These are phyloP conservation scores for Lepidostoma basale DNA, from an alignment of 1,140 invertebrate species.

Conservation along the genomic window DNA sequence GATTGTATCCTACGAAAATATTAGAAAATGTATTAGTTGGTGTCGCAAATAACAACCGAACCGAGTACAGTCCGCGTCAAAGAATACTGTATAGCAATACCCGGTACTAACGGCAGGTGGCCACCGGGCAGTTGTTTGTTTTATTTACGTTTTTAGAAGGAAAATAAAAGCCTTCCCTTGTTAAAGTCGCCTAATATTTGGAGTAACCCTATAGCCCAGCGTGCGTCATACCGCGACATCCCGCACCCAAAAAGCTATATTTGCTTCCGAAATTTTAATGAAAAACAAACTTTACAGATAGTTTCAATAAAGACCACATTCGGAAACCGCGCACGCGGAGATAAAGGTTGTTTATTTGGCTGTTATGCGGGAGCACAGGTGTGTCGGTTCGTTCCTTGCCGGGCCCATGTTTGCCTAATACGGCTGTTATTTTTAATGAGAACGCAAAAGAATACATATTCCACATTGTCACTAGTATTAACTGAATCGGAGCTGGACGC, in stretches of 20 bases:
- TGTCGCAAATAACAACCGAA: not conserved
- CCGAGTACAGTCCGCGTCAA: not conserved
- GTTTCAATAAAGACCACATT: not conserved
- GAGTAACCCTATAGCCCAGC: slow-evolving; percentile 3
- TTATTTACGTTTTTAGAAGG: slow-evolving; percentile 40
- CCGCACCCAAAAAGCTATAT: not conserved
- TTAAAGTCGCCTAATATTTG: slow-evolving; percentile 19
- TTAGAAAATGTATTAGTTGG: too few relatives aligned
- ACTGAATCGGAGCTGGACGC: too few relatives aligned
- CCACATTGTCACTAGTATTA: too few relatives aligned
- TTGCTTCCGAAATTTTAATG: not conserved
- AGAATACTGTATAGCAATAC: slow-evolving; percentile 18
- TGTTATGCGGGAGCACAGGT: not conserved
- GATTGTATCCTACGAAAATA: too few relatives aligned
- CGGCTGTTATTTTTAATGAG: slow-evolving; percentile 18
- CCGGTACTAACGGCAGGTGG: slow-evolving; percentile 36
- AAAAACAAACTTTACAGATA: not conserved
- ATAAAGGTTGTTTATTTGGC: not conserved
- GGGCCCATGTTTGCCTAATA: slow-evolving; percentile 5
- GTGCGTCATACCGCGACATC: slow-evolving; percentile 13
- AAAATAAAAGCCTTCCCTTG: slow-evolving; percentile 42
- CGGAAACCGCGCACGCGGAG: not conserved
- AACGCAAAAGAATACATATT: not conserved
- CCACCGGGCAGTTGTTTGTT: slow-evolving; percentile 30
- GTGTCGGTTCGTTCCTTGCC: not conserved